Conservation (phyloP, 1,140 invertebrate species). For the Scaptomyza graminum region DNA sequence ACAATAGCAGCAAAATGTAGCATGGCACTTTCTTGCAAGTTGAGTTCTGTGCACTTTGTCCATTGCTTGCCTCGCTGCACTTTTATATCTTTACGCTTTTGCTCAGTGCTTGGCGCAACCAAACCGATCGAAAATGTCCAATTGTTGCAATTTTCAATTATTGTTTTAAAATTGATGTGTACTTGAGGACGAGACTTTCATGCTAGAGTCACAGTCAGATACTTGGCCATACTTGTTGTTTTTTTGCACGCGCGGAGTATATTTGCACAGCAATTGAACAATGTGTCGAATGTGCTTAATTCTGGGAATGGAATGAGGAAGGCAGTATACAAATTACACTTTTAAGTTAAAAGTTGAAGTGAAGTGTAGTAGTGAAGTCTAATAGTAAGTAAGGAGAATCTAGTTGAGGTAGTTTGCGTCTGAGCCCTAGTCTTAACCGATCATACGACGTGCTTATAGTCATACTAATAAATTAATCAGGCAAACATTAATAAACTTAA, state of each 20-base stretch:
- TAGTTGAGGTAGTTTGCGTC: no score
- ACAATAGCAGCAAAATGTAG: not conserved
- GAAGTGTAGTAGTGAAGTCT: no score
- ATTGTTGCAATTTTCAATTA: constrained; percentile 69
- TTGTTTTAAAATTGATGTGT: constrained; percentile 68
- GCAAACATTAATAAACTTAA: no score
- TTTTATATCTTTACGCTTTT: constrained; percentile 26
- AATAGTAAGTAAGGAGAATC: no score
- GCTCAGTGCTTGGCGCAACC: constrained; percentile 37
- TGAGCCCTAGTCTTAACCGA: no score
- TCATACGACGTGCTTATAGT: no score
- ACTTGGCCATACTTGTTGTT: constrained; percentile 31
- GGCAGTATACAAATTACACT: no score
- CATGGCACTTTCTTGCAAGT: constrained; percentile 35
- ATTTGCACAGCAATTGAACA: constrained; percentile 54
- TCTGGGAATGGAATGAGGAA: no score
- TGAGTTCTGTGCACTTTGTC: not conserved
- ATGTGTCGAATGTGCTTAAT: constrained; percentile 40
- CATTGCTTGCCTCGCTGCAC: constrained; percentile 21
- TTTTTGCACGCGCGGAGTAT: constrained; percentile 43
- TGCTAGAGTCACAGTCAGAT: constrained; percentile 45
- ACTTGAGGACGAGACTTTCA: constrained; percentile 63
- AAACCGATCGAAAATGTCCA: constrained; percentile 49
- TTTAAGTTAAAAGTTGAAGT: no score
- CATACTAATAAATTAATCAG: no score